phyloP scores from a whole-genome alignment of 2,888 invertebrate species.

The Catocala nupta region DNA sequence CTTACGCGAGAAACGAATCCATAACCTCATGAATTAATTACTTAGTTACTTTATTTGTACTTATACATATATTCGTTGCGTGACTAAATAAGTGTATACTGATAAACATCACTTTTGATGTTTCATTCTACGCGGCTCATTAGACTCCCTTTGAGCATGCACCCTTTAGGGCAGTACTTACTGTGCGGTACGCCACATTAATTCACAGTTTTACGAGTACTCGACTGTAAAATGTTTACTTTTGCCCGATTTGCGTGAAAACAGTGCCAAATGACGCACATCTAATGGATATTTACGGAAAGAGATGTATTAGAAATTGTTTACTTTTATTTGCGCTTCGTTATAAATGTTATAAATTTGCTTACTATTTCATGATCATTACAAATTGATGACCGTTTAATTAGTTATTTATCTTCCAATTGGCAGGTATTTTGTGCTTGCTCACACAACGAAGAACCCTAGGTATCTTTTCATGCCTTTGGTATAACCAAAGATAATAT shows the following conservation, averaged over 20 bases:
- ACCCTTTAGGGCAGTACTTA: constrained; percentile 29
- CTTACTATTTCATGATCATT: too few relatives aligned
- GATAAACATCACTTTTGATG: constrained; percentile 17
- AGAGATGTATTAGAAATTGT: constrained; percentile 20
- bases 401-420: too few relatives aligned
- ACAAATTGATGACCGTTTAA: too few relatives aligned
- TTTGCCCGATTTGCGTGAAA: constrained; percentile 30
- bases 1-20: too few relatives aligned
- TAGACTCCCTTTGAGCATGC: constrained; percentile 33
- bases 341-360: background rate
- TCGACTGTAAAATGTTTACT: constrained; percentile 38
- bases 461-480: too few relatives aligned
- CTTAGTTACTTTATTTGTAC: too few relatives aligned
- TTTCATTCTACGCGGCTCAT: constrained; percentile 26
- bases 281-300: constrained; percentile 43
- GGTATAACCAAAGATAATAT: too few relatives aligned
- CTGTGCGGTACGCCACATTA: constrained; percentile 18
- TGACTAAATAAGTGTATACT: background rate
- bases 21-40: too few relatives aligned
- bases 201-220: constrained; percentile 31
- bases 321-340: constrained; percentile 2
- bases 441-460: too few relatives aligned
- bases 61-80: background rate
- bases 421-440: too few relatives aligned
- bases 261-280: constrained; percentile 48